Conservation (phyloP, 2,113 vertebrate genomes). For the Oostethus manadensis region DNA sequence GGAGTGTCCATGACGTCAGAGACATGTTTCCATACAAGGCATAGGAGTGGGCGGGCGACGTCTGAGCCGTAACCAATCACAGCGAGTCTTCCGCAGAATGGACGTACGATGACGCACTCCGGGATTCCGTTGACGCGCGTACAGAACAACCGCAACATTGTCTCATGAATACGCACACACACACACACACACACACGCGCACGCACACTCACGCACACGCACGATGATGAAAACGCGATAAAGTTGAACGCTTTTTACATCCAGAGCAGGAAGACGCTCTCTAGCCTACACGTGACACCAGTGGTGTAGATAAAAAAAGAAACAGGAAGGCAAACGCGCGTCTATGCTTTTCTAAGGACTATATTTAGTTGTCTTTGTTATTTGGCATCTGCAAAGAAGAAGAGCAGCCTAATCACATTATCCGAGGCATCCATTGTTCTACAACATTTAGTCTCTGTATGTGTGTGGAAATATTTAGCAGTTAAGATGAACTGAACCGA, state of each 20-base stretch:
- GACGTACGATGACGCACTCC: conserved; percentile 82
- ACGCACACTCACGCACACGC: too few relatives aligned
- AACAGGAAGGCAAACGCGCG: not conserved
- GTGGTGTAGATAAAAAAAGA: not conserved
- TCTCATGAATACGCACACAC: conserved; percentile 14
- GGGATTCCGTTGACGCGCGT: conserved; percentile 94
- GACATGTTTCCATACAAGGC: conserved; percentile 71
- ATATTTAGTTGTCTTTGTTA: not conserved
- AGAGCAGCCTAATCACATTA: not conserved
- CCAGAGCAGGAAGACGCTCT: not conserved
- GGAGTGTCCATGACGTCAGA: conserved; percentile 77
- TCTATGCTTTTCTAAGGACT: not conserved
- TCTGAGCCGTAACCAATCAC: conserved; percentile 70
- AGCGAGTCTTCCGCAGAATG: conserved; percentile 54
- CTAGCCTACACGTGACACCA: not conserved
- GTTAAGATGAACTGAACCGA: too few relatives aligned
- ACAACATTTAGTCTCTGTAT: not conserved
- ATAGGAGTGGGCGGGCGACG: conserved; percentile 76
- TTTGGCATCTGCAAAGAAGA: not conserved
- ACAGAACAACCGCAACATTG: conserved; percentile 46
- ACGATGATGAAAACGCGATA: conserved; percentile 1
- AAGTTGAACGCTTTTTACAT: conserved; percentile 2
- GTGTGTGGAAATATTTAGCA: too few relatives aligned
- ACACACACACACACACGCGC: conserved; percentile 1
- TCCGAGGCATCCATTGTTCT: not conserved